Evolutionary conservation across 2,113 vertebrate species (phyloP).

Genomic region (Dasyornis broadbenti): DNA sequence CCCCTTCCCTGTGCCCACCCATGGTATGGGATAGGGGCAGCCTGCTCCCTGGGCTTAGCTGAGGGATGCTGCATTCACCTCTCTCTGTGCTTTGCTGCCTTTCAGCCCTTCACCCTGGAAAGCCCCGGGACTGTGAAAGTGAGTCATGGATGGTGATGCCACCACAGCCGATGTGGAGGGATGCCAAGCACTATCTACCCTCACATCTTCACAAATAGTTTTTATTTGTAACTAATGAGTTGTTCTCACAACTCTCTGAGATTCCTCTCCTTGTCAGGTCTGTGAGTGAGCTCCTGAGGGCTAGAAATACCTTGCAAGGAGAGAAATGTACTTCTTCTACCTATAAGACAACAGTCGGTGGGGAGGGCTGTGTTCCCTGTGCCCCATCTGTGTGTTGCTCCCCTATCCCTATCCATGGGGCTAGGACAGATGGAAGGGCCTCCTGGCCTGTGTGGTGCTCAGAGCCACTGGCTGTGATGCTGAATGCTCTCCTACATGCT

Average conservation of each 20-base stretch:
- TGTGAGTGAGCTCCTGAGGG: neutral
- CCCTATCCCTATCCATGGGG: rapidly evolving
- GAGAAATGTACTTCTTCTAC: neutral
- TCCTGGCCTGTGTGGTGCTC: rapidly evolving
- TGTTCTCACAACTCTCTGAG: neutral
- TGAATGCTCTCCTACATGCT: neutral
- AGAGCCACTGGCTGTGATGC: neutral
- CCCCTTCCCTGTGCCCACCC: neutral
- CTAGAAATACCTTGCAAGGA: neutral
- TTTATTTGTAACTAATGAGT: neutral
- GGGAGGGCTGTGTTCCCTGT: neutral
- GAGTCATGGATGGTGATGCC: neutral
- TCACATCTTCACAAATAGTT: rapidly evolving
- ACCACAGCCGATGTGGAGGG: neutral
- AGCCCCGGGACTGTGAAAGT: neutral
- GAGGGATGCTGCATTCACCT: neutral
- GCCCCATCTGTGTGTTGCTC: rapidly evolving
- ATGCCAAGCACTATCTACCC: neutral
- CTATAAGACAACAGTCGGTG: rapidly evolving
- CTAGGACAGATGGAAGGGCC: neutral
- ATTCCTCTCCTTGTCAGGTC: neutral
- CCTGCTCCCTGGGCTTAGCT: rapidly evolving
- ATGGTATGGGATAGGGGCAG: rapidly evolving
- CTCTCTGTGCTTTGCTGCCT: neutral
- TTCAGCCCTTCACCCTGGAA: neutral